A percentile compares a stretch with the other conserved stretches of the same genome.
phyloP scores from a whole-genome alignment of 2,113 vertebrate species.

The Lepidothrix coronata region DNA sequence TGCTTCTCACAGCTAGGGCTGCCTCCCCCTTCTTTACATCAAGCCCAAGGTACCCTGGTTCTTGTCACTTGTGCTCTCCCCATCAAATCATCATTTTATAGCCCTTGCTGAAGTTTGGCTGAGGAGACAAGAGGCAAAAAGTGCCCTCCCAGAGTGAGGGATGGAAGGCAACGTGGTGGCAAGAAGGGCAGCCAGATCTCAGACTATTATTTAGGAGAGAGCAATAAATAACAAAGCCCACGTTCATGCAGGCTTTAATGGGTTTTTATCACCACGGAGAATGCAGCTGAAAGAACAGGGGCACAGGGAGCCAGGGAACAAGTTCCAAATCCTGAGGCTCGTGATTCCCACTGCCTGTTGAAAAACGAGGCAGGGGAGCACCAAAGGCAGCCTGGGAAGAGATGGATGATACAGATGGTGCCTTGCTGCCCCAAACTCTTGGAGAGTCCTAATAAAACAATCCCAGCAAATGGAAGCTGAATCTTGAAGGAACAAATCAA shows the following conservation, averaged over 20 bases:
- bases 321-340: not conserved
- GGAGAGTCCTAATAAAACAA: not conserved
- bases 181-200: conserved; percentile 2
- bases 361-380: not conserved
- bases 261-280: not conserved
- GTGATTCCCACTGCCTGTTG: not conserved
- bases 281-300: not conserved
- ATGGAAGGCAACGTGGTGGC: not conserved
- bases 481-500: not conserved
- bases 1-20: not conserved
- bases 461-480: not conserved
- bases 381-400: not conserved
- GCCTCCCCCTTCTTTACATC: not conserved
- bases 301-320: not conserved
- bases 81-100: not conserved
- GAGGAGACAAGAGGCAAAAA: not conserved
- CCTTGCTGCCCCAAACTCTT: not conserved
- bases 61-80: not conserved
- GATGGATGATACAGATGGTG: not conserved
- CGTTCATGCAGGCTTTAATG: not conserved
- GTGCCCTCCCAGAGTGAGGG: not conserved
- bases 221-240: conserved; percentile 10
- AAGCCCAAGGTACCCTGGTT: not conserved
- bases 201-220: not conserved
- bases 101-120: not conserved